Base-by-base conservation (phyloP, 1,140 invertebrate species). In the Anastatus disparis region DNA sequence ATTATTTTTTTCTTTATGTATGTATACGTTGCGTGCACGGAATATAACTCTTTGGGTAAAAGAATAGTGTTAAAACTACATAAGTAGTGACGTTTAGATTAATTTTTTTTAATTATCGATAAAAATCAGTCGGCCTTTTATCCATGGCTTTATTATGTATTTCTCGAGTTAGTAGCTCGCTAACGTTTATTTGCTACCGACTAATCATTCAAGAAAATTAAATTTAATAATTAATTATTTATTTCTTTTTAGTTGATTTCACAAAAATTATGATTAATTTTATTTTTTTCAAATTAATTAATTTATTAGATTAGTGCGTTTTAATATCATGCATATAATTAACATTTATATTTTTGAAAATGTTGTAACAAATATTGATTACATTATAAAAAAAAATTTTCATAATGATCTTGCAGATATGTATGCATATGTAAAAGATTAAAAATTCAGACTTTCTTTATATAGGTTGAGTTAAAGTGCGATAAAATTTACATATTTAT, bases 71-170 rank as follows among this genome's bases (percentile, higher is more conserved):
- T 48, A 26, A 24, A 38, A 13, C 27, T 48, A 56, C 26, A 24
- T 27, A 31, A 24, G 42, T 59, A 59, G 12, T 38, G 55, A 50
- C 29, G 42, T 40, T 50, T 59, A 6, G 55, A 68, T 59, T 59
- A 44, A 59, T 38, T 58, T 58, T 31, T 58, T 58, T 35, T 46
- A 58, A 67, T 67, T 68, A 59, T 50, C 44, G 42, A 68, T 68
- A 68, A 38, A n/a, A 68, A 35, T 26, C 65, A 15, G 7, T 7
- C 38, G 13, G 24, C n/a, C n/a, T n/a, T n/a, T n/a, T n/a, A n/a
- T n/a, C n/a, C n/a, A n/a, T n/a, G n/a, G n/a, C n/a, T n/a, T n/a
- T n/a, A n/a, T n/a, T n/a, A n/a, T n/a, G n/a, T n/a, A n/a, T n/a
- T n/a, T n/a, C n/a, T n/a, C n/a, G n/a, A n/a, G n/a, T n/a, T n/a